A percentile compares a stretch with the other conserved stretches of the same genome.
Evolutionary conservation across 2,113 vertebrate species (phyloP).

Genomic region (Takifugu flavidus): DNA sequence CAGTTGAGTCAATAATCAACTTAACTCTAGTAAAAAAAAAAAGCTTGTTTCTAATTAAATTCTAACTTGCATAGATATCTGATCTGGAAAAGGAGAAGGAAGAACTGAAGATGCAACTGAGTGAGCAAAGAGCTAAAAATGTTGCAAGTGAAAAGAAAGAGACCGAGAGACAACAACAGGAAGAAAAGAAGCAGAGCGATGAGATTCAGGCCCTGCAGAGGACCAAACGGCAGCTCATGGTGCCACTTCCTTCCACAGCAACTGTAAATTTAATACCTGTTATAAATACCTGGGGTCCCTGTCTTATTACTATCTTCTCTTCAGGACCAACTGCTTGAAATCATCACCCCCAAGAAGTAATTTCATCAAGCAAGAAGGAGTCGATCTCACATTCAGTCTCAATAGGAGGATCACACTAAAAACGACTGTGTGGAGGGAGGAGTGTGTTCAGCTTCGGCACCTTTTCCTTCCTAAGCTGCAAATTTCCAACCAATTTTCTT

Average conservation of each 20-base stretch:
- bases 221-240: conserved; percentile 89
- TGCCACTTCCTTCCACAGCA: conserved; percentile 24
- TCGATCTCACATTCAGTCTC: too few relatives aligned
- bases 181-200: conserved; percentile 84
- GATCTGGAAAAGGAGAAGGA: conserved; percentile 81
- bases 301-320: conserved; percentile 47
- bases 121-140: conserved; percentile 80
- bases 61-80: conserved; percentile 71
- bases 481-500: too few relatives aligned
- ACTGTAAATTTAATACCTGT: not conserved
- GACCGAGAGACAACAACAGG: conserved; percentile 76
- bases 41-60: not conserved
- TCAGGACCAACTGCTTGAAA: conserved; percentile 86
- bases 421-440: too few relatives aligned
- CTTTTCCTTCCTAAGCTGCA: too few relatives aligned
- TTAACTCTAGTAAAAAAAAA: not conserved
- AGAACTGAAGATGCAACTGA: conserved; percentile 81
- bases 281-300: not conserved
- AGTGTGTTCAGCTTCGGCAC: too few relatives aligned
- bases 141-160: conserved; percentile 81
- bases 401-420: too few relatives aligned
- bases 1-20: not conserved
- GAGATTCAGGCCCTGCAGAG: conserved; percentile 85
- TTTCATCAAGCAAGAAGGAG: conserved; percentile 2
- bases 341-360: conserved; percentile 81